Percentiles rank a stretch among this genome's conserved stretches.
phyloP scores from a whole-genome alignment of 2,888 invertebrate species.

The Tetanocera ferruginea region DNA sequence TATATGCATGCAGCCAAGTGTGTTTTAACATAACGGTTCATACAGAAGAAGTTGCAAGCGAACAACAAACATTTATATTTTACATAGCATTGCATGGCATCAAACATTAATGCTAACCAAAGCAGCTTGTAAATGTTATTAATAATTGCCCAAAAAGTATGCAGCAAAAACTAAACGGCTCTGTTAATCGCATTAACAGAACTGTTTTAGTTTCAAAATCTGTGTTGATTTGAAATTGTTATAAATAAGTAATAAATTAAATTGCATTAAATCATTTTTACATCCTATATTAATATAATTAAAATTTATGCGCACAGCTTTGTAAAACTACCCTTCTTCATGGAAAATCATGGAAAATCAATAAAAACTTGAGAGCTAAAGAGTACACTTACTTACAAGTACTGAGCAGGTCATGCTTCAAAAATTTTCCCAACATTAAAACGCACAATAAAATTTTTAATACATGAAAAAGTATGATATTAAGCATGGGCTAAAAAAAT shows the following conservation, averaged over 20 bases:
- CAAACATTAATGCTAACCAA: no score
- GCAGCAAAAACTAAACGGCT: background rate
- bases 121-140: no score
- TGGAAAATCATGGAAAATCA: background rate
- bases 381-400: no score
- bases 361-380: no score
- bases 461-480: no score
- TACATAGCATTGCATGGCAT: background rate
- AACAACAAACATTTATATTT: background rate
- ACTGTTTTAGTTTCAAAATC: no score
- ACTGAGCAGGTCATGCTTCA: no score
- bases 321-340: background rate
- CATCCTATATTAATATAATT: background rate
- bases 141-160: background rate
- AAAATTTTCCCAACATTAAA: no score
- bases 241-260: no score
- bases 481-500: no score
- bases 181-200: background rate
- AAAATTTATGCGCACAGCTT: background rate
- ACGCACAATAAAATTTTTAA: no score
- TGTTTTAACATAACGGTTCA: background rate
- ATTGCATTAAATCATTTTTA: background rate
- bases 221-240: no score
- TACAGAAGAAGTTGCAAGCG: conserved; percentile 11
- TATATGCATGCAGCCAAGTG: background rate